Evolutionary conservation across 1,140 invertebrate genomes (phyloP), one percentile per base, ranked within the genome.

Genomic region (Hestina assimilis): DNA sequence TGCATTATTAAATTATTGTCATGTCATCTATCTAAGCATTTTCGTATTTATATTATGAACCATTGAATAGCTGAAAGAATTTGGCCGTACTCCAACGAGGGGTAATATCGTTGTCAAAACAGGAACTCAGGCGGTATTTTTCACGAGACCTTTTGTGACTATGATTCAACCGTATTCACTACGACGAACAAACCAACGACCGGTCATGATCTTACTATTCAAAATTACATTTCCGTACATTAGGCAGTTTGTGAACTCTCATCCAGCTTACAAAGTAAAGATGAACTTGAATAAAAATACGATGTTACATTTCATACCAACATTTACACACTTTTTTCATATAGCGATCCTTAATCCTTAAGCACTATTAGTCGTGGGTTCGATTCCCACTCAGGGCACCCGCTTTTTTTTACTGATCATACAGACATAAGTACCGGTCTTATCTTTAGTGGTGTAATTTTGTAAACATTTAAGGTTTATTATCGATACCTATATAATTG

Each of bases 61-160:
- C 41, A 19, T 54, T 42, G 28, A 28, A 31, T 33, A 31, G 41
- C 19, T 45, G 12, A 35, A 24, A 15, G 26, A 35, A 14, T 19
- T 33, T 45, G 51, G 41, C 51, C 1, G 14, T 12, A n/a, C 23
- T 54, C 51, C 51, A 54, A 28, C 9, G 38, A 21, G 24, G 41
- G 19, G 14, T 45, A 35, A 54, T 28, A 43, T 54, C 28, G 38
- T 53, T 53, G 51, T 45, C 51, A 54, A 54, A 54, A 54, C 41
- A 35, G 51, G 11, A 43, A 54, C 51, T 54, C 11, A 19, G 50
- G 14, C 41, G 20, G 21, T 33, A 29, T 29, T 24, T 24, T 23
- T 43, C 41, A 28, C 41, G 41, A 15, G 20, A 19, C 41, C 19
- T 45, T 33, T 23, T 54, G 21, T 54, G 15, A 19, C 20, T 35